These are phyloP conservation scores for Tyrannus savana DNA, from an alignment of 2,113 vertebrate species.

Conservation along the genomic window DNA sequence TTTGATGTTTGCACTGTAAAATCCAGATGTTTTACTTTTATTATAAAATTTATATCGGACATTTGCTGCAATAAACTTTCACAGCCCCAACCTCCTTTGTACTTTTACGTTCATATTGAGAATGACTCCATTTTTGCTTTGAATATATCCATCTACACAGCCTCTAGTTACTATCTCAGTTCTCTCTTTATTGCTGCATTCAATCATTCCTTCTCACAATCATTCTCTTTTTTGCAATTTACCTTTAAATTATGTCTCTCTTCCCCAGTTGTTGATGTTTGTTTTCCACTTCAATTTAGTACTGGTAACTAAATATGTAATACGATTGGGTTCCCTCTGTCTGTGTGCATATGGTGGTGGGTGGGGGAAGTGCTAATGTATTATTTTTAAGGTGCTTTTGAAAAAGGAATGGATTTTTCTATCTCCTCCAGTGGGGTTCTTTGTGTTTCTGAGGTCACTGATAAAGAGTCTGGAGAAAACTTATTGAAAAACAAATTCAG, in stretches of 20 bases:
- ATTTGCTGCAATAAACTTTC: constrained; percentile 14
- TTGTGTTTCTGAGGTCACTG: neutral
- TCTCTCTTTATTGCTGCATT: constrained; percentile 8
- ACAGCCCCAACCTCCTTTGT: neutral
- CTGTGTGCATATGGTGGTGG: neutral
- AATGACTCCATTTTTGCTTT: constrained; percentile 27
- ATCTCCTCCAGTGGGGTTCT: neutral
- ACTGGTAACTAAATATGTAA: neutral
- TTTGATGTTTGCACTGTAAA: constrained; percentile 12
- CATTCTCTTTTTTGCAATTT: neutral
- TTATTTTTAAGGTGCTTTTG: neutral
- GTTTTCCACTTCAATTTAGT: neutral
- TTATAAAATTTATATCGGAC: constrained; percentile 1
- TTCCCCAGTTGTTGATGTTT: neutral
- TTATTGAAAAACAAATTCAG: neutral
- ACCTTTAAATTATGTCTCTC: neutral
- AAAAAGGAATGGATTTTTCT: neutral
- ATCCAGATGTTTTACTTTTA: constrained; percentile 43
- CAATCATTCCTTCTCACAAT: neutral
- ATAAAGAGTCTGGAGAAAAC: neutral
- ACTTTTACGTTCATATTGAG: constrained; percentile 31
- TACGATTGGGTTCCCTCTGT: neutral
- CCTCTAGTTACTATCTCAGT: neutral
- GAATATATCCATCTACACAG: neutral
- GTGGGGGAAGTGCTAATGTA: neutral